Evolutionary conservation across 2,797 vertebrate genomes (phyloP), one percentile per base, ranked within the genome.

Genomic region (Rhynchonycteris naso): DNA sequence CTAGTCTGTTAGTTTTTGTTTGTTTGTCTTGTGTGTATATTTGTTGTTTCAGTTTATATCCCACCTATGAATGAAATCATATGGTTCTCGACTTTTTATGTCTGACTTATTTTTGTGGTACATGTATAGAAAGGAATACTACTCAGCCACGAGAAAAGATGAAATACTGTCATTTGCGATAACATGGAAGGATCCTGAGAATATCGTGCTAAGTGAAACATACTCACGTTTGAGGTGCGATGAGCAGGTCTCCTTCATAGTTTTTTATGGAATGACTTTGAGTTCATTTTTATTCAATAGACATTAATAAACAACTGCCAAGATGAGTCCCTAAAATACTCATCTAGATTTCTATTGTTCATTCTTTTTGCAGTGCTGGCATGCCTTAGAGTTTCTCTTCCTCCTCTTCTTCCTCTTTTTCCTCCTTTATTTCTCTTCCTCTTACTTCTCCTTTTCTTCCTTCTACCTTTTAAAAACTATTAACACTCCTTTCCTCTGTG

Each of bases 231-330:
- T 91, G 43, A 80, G 43, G 22, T 84, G 52, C 65, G 56, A 52
- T 13, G 18, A 43, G 3, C 21, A 22, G 26, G 8, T 86, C n/a
- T 89, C 35, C 47, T 90, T 85, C 66, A 65, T 9, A 78, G 43
- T 33, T 54, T 69, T 81, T 65, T 81, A n/a, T 76, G 35, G 18
- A 15, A 26, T 54, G 11, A 88, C 69, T 63, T 80, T 30, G 16
- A 75, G 28, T 85, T 79, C 74, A 84, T 63, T 95, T 83, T 90
- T 50, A 79, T 71, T 74, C 30, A 79, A 4, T 38, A 71, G 38
- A 16, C 5, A 52, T 58, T 63, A 88, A 63, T 80, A 63, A 63
- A 63, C 10, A 68, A 54, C 54, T 72, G 30, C 26, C 66, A 84
- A 68, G 4, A 15, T 38, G 7, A 74, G 54, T 63, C 1, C 28